These are phyloP conservation scores for Tetramorium simillimum DNA, from an alignment of 1,140 invertebrate species.

Conservation along the genomic window DNA sequence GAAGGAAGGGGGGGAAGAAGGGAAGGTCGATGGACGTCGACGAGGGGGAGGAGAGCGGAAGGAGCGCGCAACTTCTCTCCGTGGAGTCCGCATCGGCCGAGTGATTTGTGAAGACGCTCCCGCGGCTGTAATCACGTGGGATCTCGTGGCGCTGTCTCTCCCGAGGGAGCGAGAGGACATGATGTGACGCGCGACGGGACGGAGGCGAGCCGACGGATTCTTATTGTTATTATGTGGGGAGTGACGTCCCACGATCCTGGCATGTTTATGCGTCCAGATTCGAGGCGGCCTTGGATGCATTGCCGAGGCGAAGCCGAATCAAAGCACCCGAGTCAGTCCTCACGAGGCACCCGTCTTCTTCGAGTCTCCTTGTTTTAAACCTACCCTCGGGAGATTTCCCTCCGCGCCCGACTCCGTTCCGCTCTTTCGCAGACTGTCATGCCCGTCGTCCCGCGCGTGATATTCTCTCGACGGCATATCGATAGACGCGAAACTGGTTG, in stretches of 20 bases:
- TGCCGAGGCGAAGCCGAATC: conserved; percentile 72
- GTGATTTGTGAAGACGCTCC: conserved; percentile 85
- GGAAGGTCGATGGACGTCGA: conserved; percentile 61
- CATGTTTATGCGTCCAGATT: conserved; percentile 84
- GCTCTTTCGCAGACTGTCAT: neutral
- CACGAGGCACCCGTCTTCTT: conserved; percentile 63
- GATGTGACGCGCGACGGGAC: conserved; percentile 57
- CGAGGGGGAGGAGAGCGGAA: conserved; percentile 62
- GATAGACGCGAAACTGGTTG: neutral
- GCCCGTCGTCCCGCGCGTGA: conserved; percentile 17
- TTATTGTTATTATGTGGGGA: conserved; percentile 83
- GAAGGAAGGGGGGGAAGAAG: neutral
- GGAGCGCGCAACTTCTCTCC: conserved; percentile 61
- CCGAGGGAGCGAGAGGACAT: conserved; percentile 71
- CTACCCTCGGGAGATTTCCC: conserved; percentile 56
- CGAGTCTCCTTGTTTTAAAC: conserved; percentile 52
- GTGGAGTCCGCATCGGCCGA: conserved; percentile 70
- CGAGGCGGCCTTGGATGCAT: conserved; percentile 81
- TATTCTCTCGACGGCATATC: neutral
- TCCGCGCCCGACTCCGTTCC: neutral
- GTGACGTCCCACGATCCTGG: conserved; percentile 82
- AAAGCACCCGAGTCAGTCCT: conserved; percentile 70
- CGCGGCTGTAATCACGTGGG: conserved; percentile 84
- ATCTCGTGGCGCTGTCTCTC: conserved; percentile 76
- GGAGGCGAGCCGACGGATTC: conserved; percentile 75